Evolutionary conservation across 35 echinoderm and acorn worm genomes (phyloP).

Genomic region (Chiridota heheva): DNA sequence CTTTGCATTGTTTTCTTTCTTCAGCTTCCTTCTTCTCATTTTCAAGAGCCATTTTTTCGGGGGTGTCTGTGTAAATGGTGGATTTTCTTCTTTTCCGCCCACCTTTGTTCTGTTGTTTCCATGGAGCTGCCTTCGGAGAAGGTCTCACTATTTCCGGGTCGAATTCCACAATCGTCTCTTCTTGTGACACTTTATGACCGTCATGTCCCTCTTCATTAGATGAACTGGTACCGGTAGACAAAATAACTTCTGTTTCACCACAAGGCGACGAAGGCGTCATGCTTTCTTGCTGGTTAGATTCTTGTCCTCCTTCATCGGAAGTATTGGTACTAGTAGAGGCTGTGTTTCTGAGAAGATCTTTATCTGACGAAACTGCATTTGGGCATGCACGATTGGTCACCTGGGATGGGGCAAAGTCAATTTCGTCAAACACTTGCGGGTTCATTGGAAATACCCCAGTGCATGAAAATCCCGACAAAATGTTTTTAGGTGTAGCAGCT

Average conservation of each 20-base stretch:
- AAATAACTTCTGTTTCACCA: background rate
- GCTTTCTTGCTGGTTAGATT: too few relatives aligned
- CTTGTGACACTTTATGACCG: too few relatives aligned
- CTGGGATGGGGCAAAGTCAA: background rate
- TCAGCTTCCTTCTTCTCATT: background rate
- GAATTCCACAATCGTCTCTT: too few relatives aligned
- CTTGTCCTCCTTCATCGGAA: too few relatives aligned
- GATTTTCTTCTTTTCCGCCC: background rate
- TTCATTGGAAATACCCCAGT: background rate
- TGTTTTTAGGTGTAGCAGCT: background rate
- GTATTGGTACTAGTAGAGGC: too few relatives aligned
- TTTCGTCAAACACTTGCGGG: background rate
- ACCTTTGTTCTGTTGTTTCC: background rate
- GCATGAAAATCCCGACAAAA: background rate
- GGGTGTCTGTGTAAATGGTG: conserved; percentile 4
- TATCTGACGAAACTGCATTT: background rate
- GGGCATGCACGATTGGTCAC: background rate
- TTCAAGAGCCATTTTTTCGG: background rate
- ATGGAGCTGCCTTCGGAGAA: background rate
- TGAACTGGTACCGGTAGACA: too few relatives aligned
- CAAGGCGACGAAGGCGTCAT: too few relatives aligned
- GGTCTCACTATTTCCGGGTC: background rate
- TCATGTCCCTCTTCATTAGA: too few relatives aligned
- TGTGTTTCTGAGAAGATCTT: background rate
- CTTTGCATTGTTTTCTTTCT: background rate